A percentile compares a stretch with the other conserved stretches of the same genome.
phyloP scores from a whole-genome alignment of 2,888 invertebrate species.

The Limnephilus auricula region DNA sequence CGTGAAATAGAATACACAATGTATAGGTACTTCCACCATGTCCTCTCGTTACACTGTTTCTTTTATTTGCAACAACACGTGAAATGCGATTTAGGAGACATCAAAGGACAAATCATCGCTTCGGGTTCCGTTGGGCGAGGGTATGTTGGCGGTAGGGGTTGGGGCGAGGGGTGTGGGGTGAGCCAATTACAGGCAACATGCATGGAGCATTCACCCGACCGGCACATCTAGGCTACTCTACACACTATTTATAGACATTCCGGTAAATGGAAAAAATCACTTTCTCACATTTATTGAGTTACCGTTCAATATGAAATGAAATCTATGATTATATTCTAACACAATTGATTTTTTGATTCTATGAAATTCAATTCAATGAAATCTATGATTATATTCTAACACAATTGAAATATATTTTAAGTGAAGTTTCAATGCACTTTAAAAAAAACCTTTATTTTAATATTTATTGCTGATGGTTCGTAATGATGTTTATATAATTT shows the following conservation, averaged over 20 bases:
- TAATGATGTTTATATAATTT: no score
- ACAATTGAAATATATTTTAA: background rate
- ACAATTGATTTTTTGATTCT: background rate
- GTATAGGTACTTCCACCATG: background rate
- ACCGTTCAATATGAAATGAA: background rate
- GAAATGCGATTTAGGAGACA: slow-evolving; percentile 64
- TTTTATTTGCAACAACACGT: slow-evolving; percentile 64
- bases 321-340: background rate
- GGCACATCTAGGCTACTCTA: background rate
- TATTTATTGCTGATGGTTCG: no score
- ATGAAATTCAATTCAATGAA: no score
- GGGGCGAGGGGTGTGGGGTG: slow-evolving; percentile 4
- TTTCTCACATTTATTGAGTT: slow-evolving; percentile 3
- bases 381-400: background rate
- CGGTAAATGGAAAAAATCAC: background rate
- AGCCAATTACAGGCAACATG: slow-evolving; percentile 46
- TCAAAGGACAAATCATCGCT: slow-evolving; percentile 62
- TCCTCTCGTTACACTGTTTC: slow-evolving; percentile 50
- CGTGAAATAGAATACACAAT: background rate
- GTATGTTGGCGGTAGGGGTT: background rate
- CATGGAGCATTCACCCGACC: background rate
- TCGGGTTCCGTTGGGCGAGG: background rate
- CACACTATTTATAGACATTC: background rate
- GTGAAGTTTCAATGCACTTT: background rate
- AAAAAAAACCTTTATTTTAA: no score